Evolutionary conservation across 2,113 vertebrate species (phyloP).

Genomic region (Panurus biarmicus): DNA sequence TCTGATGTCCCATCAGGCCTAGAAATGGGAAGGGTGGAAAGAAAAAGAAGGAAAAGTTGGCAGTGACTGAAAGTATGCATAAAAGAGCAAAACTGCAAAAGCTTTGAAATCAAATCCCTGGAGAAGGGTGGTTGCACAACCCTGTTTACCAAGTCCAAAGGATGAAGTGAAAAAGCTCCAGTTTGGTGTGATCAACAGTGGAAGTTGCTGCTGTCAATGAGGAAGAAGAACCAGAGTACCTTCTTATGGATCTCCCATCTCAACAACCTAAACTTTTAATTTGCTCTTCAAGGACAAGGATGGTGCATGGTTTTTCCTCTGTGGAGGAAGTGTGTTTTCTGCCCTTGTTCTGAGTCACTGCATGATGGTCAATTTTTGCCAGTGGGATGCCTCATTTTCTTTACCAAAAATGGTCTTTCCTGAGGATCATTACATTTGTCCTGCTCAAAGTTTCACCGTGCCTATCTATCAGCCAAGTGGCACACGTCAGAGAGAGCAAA

Average conservation of each 20-base stretch:
- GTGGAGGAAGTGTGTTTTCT: neutral
- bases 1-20: neutral
- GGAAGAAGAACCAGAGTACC: neutral
- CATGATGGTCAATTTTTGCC: rapidly evolving
- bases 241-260: neutral
- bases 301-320: neutral
- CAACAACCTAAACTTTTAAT: neutral
- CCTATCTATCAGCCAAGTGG: neutral
- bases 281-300: neutral
- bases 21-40: neutral
- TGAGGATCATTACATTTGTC: neutral
- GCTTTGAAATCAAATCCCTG: neutral
- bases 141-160: neutral
- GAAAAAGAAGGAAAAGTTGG: neutral
- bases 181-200: neutral
- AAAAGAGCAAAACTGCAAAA: neutral
- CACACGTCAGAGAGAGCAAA: neutral
- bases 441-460: neutral
- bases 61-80: neutral
- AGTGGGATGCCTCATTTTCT: neutral
- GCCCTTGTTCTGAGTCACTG: neutral
- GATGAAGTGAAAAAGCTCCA: neutral
- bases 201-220: neutral
- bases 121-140: neutral
- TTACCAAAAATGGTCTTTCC: neutral